Evolutionary conservation across 2,888 invertebrate genomes (phyloP).

Genomic region (Erynnis tages): DNA sequence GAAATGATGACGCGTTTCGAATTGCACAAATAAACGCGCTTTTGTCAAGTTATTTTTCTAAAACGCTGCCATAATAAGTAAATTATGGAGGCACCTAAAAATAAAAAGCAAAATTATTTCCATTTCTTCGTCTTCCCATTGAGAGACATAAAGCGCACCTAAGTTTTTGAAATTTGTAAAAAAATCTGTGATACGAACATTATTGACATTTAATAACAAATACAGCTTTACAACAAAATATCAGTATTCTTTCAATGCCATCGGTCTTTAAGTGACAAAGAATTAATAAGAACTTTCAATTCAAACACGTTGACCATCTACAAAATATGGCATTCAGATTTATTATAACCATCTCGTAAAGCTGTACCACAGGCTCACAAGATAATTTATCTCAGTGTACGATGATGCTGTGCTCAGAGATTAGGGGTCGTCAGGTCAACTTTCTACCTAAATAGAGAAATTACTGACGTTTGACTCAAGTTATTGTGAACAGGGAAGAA

Average conservation of each 20-base stretch:
- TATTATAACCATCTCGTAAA: constrained; percentile 24
- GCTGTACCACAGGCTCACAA: constrained; percentile 24
- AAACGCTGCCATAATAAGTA: constrained; percentile 30
- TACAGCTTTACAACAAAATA: no score
- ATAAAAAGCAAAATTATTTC: no score
- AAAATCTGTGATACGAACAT: no score
- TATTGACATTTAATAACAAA: no score
- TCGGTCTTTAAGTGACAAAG: no score
- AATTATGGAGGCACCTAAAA: no score
- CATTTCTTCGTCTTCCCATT: no score
- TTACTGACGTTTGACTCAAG: constrained; percentile 32
- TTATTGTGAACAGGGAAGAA: constrained; percentile 26
- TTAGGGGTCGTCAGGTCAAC: constrained; percentile 46
- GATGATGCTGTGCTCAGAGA: constrained; percentile 28
- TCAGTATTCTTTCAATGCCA: no score
- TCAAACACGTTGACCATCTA: constrained; percentile 18
- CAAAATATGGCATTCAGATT: constrained; percentile 23
- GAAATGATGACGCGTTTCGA: constrained; percentile 70
- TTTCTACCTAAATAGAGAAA: constrained; percentile 55
- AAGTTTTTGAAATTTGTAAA: no score
- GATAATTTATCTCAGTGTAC: constrained; percentile 27
- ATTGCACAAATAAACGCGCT: constrained; percentile 63
- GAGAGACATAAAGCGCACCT: no score
- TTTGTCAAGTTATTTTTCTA: constrained; percentile 54
- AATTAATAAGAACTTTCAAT: constrained; percentile 18